These are phyloP conservation scores for Selene dorsalis DNA, from an alignment of 2,797 vertebrate genomes.

Conservation along the genomic window DNA sequence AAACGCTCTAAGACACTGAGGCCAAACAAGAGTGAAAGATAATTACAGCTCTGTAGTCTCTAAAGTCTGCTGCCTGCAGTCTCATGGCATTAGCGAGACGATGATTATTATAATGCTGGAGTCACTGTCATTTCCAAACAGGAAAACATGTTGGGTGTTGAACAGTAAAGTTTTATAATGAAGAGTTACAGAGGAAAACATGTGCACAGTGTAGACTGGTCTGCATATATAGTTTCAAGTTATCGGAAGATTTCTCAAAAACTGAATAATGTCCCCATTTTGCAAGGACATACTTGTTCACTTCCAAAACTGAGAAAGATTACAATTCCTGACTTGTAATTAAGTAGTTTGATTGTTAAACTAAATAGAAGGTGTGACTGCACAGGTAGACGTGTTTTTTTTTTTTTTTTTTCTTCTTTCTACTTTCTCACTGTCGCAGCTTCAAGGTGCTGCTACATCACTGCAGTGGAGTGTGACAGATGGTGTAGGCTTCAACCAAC, in stretches of 20 bases:
- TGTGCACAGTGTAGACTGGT: background rate
- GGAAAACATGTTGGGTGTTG: constrained; percentile 16
- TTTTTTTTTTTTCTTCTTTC: no score
- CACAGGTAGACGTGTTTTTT: constrained; percentile 41
- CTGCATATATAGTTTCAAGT: constrained; percentile 2
- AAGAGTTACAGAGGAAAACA: background rate
- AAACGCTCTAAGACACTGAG: constrained; percentile 33
- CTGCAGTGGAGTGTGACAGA: constrained; percentile 49
- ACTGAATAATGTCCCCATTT: background rate
- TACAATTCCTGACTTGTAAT: background rate
- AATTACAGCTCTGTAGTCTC: constrained; percentile 44
- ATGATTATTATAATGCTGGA: constrained; percentile 50
- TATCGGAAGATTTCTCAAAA: constrained; percentile 1
- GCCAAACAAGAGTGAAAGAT: constrained; percentile 53
- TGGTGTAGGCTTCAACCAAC: constrained; percentile 45
- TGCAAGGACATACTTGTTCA: background rate
- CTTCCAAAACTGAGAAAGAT: background rate
- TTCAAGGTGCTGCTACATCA: constrained; percentile 35
- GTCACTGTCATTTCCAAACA: constrained; percentile 38
- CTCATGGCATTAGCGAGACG: constrained; percentile 29
- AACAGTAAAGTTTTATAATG: constrained; percentile 12
- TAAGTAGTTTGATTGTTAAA: background rate
- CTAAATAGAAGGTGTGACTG: no score
- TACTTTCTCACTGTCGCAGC: constrained; percentile 19
- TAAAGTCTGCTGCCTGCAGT: constrained; percentile 35